These are phyloP conservation scores for Urechis unicinctus DNA, from an alignment of 2,888 invertebrate genomes.

Conservation along the genomic window DNA sequence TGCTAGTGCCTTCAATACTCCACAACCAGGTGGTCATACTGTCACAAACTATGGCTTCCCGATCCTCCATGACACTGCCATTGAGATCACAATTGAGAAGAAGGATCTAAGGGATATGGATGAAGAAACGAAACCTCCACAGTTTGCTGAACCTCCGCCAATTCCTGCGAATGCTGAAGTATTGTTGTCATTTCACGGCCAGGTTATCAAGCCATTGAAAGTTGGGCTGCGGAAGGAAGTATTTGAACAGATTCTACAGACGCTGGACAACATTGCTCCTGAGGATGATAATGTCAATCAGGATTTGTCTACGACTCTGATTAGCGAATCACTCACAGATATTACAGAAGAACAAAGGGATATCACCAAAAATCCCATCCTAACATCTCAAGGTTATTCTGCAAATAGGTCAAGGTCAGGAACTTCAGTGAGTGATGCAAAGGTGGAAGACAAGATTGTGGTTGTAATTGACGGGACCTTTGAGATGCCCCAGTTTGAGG, in stretches of 20 bases:
- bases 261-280: slow-evolving; percentile 42
- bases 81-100: slow-evolving; percentile 65
- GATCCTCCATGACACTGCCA: slow-evolving; percentile 80
- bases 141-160: not conserved
- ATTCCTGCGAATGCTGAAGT: slow-evolving; percentile 2
- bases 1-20: slow-evolving; percentile 6
- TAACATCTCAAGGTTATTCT: no score
- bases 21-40: slow-evolving; percentile 14
- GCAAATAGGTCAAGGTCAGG: no score
- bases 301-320: not conserved
- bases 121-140: not conserved
- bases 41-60: slow-evolving; percentile 62
- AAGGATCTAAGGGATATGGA: not conserved
- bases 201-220: slow-evolving; percentile 76
- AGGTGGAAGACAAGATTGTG: not conserved
- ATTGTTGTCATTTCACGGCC: slow-evolving; percentile 62
- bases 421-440: no score
- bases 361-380: not conserved
- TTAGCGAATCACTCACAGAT: not conserved
- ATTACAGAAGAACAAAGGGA: not conserved
- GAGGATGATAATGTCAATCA: slow-evolving; percentile 3
- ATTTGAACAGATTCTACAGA: slow-evolving; percentile 74
- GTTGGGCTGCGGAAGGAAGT: slow-evolving; percentile 78
- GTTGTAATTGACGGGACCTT: slow-evolving; percentile 20
- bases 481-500: slow-evolving; percentile 39